Base-by-base conservation (phyloP, 2,113 vertebrate species). In the Potamarius usumacintae region DNA sequence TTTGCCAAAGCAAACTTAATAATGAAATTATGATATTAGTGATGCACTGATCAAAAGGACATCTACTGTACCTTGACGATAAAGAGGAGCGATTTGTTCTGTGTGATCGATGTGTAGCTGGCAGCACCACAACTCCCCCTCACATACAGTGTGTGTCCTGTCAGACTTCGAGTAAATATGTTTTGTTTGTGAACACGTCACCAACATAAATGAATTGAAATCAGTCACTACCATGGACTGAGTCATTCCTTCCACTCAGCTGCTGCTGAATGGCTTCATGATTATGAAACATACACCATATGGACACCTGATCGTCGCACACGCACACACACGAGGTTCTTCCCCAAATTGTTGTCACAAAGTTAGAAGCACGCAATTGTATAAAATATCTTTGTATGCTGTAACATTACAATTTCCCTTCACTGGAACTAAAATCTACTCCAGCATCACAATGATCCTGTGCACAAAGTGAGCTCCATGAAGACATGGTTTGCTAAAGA, bases 121-220 rank as follows among this genome's bases (percentile, higher is more conserved):
- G 50, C 48, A 55, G 50, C 25, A 15, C 2, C 14, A 55, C 76
- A 27, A 53, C 76, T 53, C 76, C 76, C 76, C 76, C 76, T 53
- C 25, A 27, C 52, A 55, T 55, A 52, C 74, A 52, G 12, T 55
- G 76, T 55, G 76, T 55, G 76, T 55, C 74, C 74, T 27, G 52
- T 7, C 12, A 79, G 48, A 55, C 76, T 27, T 50, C 7, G 6
- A 53, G 76, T 78, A 78, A 78, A 78, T n/a, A 78, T 15, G 50
- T n/a, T 78, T 53, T 78, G 76, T 78, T 55, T 78, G 76, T 14
- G 76, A 53, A 76, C 72, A 25, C 11, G 11, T 27, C 76, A 78
- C 22, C 15, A 8, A 25, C 25, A 22, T 78, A 15, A 14, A 27
- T 27, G 50, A 78, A 78, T 78, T 55, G 76, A 78, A n/a, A 55